Conservation (phyloP, 2,113 vertebrate species). For the Tichodroma muraria region DNA sequence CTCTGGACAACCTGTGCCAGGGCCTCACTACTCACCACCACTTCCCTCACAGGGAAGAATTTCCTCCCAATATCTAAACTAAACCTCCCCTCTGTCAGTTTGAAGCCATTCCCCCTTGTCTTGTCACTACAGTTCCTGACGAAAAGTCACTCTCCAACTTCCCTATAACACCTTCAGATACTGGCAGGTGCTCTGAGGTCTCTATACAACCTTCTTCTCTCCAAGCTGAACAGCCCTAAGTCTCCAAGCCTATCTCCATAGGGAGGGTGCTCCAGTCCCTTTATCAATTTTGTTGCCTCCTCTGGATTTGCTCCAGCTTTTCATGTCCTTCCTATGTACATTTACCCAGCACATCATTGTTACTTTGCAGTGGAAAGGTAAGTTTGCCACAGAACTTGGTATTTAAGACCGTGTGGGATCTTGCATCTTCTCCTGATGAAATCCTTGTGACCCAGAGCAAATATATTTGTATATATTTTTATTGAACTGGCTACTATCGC, state of each 20-base stretch:
- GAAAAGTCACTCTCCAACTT: neutral
- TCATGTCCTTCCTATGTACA: neutral
- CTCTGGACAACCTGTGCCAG: neutral
- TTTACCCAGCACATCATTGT: neutral
- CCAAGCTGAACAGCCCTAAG: neutral
- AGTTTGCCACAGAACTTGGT: neutral
- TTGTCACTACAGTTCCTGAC: neutral
- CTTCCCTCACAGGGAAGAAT: neutral
- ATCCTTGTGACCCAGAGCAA: neutral
- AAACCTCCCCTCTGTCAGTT: neutral
- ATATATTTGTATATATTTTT: neutral
- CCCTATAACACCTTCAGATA: neutral
- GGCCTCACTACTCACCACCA: fast-evolving
- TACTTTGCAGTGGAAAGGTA: neutral
- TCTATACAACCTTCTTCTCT: neutral
- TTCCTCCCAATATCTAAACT: neutral
- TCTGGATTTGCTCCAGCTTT: neutral
- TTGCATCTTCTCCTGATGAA: neutral
- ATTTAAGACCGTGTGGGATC: neutral
- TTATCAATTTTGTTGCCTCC: neutral
- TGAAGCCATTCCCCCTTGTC: neutral
- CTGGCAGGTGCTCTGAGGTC: neutral
- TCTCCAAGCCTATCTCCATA: neutral
- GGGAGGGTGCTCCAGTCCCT: neutral
- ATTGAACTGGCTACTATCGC: neutral